A percentile compares a stretch with the other conserved stretches of the same genome.
phyloP scores from a whole-genome alignment of 2,113 vertebrate species.

The Vimba vimba region DNA sequence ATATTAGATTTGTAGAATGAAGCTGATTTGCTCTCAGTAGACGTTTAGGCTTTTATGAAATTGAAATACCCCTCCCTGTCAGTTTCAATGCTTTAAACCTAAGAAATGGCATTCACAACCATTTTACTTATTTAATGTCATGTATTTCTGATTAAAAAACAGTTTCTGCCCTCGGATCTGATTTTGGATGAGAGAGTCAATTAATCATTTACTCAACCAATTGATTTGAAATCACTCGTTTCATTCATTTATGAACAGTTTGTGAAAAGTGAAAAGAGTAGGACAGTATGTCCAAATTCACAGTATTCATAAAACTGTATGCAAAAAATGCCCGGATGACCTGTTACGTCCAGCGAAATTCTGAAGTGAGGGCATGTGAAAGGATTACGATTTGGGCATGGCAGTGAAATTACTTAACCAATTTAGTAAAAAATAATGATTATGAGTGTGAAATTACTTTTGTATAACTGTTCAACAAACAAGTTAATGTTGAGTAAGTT shows the following conservation, averaged over 20 bases:
- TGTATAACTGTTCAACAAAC: too few relatives aligned
- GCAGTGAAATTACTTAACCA: background rate
- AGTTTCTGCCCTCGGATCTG: background rate
- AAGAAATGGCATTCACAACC: background rate
- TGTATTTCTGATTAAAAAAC: background rate
- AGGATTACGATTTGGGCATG: too few relatives aligned
- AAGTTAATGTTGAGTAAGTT: background rate
- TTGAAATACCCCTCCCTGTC: background rate
- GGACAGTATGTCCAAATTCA: too few relatives aligned
- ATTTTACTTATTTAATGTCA: background rate
- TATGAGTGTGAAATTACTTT: background rate
- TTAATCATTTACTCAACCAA: background rate
- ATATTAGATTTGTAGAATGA: slow-evolving; percentile 13
- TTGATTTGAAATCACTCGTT: background rate
- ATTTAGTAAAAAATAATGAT: background rate
- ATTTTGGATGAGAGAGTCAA: background rate
- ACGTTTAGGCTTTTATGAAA: slow-evolving; percentile 5
- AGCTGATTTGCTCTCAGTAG: background rate
- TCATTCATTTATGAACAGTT: background rate
- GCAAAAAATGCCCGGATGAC: too few relatives aligned
- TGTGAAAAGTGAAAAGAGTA: too few relatives aligned
- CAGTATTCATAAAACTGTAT: too few relatives aligned
- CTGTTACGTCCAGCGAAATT: too few relatives aligned
- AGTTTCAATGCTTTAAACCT: background rate
- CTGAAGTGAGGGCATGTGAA: too few relatives aligned